phyloP scores from a whole-genome alignment of 2,797 vertebrate species.

The Gallinago nigripennis region DNA sequence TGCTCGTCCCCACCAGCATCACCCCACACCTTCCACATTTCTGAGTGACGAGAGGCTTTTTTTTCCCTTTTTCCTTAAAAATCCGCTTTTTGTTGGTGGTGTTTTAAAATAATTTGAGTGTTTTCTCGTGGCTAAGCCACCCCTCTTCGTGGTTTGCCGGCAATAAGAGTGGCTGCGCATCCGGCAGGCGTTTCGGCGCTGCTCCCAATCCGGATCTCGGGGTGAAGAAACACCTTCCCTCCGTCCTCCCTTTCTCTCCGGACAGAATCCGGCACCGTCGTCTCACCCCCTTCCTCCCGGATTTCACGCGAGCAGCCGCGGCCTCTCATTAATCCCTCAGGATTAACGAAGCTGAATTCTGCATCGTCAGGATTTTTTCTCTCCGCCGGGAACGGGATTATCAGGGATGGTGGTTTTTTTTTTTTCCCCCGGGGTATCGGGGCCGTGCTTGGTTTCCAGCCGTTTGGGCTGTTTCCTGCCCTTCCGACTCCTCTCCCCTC shows the following conservation, averaged over 20 bases:
- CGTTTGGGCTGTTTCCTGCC: too few species aligned
- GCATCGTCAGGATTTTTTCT: background rate
- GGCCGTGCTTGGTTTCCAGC: background rate
- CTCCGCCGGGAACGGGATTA: background rate
- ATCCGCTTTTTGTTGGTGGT: background rate
- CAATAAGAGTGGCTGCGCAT: accelerated
- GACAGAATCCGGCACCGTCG: too few species aligned
- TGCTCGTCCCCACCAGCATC: too few species aligned
- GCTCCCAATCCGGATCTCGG: too few species aligned
- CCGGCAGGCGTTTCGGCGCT: background rate
- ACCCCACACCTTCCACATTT: background rate
- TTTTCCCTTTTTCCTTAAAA: background rate
- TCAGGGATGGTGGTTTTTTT: too few species aligned
- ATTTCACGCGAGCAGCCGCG: background rate
- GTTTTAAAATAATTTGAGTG: background rate
- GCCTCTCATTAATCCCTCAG: background rate
- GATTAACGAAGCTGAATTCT: background rate
- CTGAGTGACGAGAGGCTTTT: accelerated
- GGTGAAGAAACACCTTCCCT: background rate
- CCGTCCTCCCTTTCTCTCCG: too few species aligned
- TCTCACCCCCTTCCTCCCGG: background rate
- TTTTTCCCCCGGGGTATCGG: background rate
- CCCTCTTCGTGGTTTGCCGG: background rate
- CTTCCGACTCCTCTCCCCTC: background rate
- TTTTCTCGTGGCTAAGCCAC: background rate